Conservation (phyloP, 2,113 vertebrate species). For the Limanda limanda region DNA sequence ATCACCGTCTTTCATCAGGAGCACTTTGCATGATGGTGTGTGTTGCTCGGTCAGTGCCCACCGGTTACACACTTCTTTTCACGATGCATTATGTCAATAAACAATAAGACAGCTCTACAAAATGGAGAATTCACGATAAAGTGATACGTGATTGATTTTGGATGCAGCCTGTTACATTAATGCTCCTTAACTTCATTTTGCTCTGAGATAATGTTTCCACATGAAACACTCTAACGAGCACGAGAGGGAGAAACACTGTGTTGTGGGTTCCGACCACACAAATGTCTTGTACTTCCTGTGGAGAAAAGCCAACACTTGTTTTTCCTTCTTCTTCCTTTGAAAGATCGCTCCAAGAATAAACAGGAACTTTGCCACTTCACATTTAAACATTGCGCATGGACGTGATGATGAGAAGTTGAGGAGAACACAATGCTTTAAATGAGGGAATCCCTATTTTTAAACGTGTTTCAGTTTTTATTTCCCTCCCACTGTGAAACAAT, state of each 20-base stretch:
- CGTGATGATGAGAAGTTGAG: neutral
- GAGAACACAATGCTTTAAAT: neutral
- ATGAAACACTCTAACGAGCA: neutral
- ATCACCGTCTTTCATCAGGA: too few species aligned
- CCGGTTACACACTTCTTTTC: too few species aligned
- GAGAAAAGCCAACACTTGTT: neutral
- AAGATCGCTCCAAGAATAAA: neutral
- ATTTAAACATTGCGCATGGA: neutral
- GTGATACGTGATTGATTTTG: too few species aligned
- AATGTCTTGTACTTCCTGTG: conserved; percentile 12
- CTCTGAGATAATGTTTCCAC: neutral
- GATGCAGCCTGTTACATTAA: too few species aligned
- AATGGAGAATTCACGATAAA: too few species aligned
- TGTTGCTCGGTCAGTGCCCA: too few species aligned
- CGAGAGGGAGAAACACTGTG: neutral
- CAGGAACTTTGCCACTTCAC: neutral
- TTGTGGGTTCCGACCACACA: neutral
- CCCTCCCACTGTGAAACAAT: neutral
- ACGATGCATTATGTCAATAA: too few species aligned
- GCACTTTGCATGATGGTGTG: too few species aligned
- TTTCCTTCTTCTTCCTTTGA: neutral
- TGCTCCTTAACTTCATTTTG: neutral
- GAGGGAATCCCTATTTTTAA: neutral
- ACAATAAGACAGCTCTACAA: too few species aligned
- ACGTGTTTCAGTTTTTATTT: neutral